Conservation (phyloP, 2,113 vertebrate species). For the Columbina picui region DNA sequence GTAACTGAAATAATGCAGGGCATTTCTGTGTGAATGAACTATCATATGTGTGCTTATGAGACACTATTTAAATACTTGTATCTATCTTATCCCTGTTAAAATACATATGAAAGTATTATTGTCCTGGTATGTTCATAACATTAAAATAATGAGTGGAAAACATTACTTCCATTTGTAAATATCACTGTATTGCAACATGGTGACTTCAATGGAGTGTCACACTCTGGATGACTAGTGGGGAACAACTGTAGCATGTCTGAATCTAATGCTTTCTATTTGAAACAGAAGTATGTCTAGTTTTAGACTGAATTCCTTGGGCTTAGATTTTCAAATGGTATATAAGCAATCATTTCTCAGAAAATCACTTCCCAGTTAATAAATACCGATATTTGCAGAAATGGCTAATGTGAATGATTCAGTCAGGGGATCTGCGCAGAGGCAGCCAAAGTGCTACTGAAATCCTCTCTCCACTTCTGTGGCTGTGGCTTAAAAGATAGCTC, state of each 20-base stretch:
- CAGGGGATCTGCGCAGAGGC: not conserved
- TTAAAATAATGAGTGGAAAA: not conserved
- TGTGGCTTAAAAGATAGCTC: not conserved
- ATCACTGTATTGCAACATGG: not conserved
- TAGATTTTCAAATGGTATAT: not conserved
- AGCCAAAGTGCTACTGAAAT: not conserved
- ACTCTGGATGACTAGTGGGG: not conserved
- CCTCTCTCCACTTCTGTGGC: rapidly evolving
- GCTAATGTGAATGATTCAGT: rapidly evolving
- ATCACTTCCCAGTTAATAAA: not conserved
- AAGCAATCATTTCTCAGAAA: not conserved
- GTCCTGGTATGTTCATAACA: not conserved
- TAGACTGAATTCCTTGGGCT: not conserved
- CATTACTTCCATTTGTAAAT: not conserved
- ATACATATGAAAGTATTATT: not conserved
- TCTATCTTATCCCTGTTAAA: not conserved
- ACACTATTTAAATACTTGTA: not conserved
- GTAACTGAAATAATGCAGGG: not conserved
- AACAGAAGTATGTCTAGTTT: not conserved
- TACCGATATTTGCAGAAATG: not conserved
- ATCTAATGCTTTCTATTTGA: not conserved
- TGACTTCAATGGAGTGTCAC: rapidly evolving
- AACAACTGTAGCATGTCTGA: not conserved
- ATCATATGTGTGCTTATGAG: not conserved
- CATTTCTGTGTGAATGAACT: not conserved